Conservation (phyloP, 1,140 invertebrate species). For the Caenorhabditis briggsae region DNA sequence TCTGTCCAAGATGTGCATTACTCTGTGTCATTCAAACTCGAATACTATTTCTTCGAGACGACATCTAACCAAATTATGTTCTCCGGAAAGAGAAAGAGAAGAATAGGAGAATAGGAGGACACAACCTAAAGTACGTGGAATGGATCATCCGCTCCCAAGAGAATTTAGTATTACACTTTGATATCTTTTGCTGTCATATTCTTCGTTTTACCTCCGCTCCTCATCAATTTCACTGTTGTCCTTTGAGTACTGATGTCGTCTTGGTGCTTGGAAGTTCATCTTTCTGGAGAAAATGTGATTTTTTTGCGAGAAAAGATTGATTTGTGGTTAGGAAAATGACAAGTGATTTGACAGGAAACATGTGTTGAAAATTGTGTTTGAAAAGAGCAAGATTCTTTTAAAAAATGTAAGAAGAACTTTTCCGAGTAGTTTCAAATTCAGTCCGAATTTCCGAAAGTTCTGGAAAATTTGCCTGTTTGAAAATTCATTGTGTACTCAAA, state of each 20-base stretch:
- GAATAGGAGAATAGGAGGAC: background rate
- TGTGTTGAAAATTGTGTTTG: background rate
- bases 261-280: slow-evolving; percentile 15
- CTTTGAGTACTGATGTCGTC: background rate
- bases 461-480: too few relatives aligned
- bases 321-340: background rate
- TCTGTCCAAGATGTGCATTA: background rate
- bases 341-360: background rate
- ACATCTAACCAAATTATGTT: slow-evolving; percentile 44
- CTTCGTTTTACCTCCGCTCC: slow-evolving; percentile 27
- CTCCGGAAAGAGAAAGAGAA: too few relatives aligned
- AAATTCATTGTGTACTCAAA: too few relatives aligned
- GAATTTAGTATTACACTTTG: slow-evolving; percentile 34
- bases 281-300: background rate
- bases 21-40: background rate
- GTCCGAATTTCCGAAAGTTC: too few relatives aligned
- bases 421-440: too few relatives aligned
- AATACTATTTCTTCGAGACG: background rate
- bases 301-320: background rate
- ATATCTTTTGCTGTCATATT: background rate
- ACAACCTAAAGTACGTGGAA: slow-evolving; percentile 7
- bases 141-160: background rate
- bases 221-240: background rate
- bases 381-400: too few relatives aligned
- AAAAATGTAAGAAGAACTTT: too few relatives aligned